Conservation (phyloP, 2,797 vertebrate genomes). For the Morus bassanus region DNA sequence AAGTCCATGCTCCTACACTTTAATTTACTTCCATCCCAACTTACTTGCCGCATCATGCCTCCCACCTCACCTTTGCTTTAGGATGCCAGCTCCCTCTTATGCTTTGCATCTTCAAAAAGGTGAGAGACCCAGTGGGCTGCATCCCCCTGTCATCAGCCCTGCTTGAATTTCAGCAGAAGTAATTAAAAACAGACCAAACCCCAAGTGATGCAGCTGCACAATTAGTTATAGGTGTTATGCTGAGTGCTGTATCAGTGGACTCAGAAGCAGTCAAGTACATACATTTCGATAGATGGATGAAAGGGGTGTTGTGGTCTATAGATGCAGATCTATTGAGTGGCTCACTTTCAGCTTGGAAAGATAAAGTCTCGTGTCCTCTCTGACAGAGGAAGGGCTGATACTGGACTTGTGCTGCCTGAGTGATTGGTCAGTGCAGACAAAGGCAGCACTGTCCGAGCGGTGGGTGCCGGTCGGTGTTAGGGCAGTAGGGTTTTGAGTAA, state of each 20-base stretch:
- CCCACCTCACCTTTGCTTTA: neutral
- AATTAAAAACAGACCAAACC: neutral
- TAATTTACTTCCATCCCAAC: neutral
- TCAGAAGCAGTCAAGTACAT: neutral
- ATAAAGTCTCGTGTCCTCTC: neutral
- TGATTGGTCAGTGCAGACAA: fast-evolving
- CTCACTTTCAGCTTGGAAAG: neutral
- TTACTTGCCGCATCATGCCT: fast-evolving
- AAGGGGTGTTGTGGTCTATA: neutral
- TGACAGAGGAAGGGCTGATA: neutral
- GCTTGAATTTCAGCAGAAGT: neutral
- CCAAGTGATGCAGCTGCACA: neutral
- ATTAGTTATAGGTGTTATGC: neutral
- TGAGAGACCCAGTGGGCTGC: neutral
- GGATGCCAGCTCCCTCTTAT: neutral
- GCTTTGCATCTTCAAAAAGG: neutral
- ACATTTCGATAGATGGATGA: neutral
- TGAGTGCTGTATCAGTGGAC: neutral
- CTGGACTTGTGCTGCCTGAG: neutral
- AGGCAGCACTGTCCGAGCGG: fast-evolving
- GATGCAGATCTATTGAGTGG: neutral
- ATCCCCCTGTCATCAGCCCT: neutral
- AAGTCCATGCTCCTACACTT: neutral
- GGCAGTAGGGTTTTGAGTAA: fast-evolving
- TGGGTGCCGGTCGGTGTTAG: neutral